Evolutionary conservation across 2,113 vertebrate species (phyloP), one percentile per base, ranked within the genome.

Genomic region (Eonycteris spelaea): DNA sequence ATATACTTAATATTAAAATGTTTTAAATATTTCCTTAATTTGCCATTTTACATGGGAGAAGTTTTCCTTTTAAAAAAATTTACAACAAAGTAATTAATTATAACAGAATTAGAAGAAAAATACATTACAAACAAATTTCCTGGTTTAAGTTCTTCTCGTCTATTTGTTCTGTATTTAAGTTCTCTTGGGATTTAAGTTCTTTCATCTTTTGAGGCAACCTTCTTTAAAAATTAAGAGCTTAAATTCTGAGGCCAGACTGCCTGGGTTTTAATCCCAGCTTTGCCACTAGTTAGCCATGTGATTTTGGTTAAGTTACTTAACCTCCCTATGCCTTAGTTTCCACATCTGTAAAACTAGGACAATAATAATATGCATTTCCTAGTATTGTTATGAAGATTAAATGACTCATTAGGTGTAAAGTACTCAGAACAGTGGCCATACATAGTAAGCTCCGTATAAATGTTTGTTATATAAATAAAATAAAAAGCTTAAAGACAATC

Each of bases 401-500:
- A 94, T 84, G 77, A 87, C 53, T 68, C 35, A 61, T 92, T 80
- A 88, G 51, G 24, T 79, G 19, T 53, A 96, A 89, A 91, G 78
- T 70, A 6, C 35, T 95, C 86, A 91, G 80, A 95, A 93, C 48
- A 65, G 24, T 79, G 33, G 55, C 86, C 74, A 48, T n/a, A 83
- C 28, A 18, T 21, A 86, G 82, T 86, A 91, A 96, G 68, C 65
- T 70, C n/a, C 40, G 73, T 71, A 0, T 80, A 93, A 97, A 74
- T 88, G 65, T 90, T 94, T 83, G 59, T 91, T 91, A 91, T 91
- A 96, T 85, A 93, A 98, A 96, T 94, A 77, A 97, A 97, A 96
- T 91, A 73, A 96, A 97, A 97, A 97, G 86, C 95, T 96, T 96
- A 96, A 96, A 96, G 85, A 96, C 91, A 86, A 87, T 35, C 97